Evolutionary conservation across 2,113 vertebrate genomes (phyloP), one percentile per base, ranked within the genome.

Genomic region (Callithrix jacchus): DNA sequence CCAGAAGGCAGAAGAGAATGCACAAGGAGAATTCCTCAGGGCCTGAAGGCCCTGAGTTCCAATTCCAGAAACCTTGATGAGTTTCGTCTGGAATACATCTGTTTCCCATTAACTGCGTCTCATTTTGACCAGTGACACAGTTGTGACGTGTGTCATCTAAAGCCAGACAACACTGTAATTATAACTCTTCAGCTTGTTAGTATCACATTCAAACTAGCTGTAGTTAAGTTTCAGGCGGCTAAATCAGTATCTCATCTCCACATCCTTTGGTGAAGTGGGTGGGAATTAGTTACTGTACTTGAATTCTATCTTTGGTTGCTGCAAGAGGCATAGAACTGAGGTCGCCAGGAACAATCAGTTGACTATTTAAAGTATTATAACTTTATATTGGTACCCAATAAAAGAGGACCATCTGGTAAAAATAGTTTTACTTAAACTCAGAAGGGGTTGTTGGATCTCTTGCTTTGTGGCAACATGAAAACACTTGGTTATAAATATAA

Each of bases 351-450:
- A 1, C 27, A 94, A 16, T 87, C n/a, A 81, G n/a, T 76, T 80
- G 35, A 91, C 3, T 71, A 58, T 94, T 96, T 80, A 23, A 87
- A n/a, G 54, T 32, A 42, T 92, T 83, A 27, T 88, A 85, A 87
- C 8, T 89, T 91, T 85, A 73, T 85, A 81, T 45, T 87, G 52
- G 27, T 89, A 84, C 40, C 23, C 30, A 3, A 87, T 70, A 40
- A 93, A 93, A 79, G n/a, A 18, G 32, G 32, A 68, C 30, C 35
- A 74, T 80, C 17, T 87, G 71, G 23, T 71, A 87, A 49, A 56
- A 87, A 70, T 74, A n/a, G 16, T 56, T 97, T 61, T 58, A 45
- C 70, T 89, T 94, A 90, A 49, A 91, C 20, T 96, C 17, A 70
- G 30, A 91, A 76, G 42, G 11, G 18, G 49, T 58, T 30, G 14